These are phyloP conservation scores for Diplodus sargus DNA, from an alignment of 2,797 vertebrate genomes.

Conservation along the genomic window DNA sequence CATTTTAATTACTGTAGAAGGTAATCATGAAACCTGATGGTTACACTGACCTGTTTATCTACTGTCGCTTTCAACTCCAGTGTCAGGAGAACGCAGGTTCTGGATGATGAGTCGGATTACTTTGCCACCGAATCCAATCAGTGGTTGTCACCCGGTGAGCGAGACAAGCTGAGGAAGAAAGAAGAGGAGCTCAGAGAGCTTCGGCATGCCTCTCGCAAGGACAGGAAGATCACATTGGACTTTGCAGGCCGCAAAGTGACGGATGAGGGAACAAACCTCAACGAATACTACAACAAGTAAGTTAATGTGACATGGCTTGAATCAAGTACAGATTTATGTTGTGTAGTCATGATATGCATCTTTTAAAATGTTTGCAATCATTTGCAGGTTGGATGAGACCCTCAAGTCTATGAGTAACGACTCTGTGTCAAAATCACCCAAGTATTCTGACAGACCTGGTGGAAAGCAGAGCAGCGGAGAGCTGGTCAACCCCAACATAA, in stretches of 20 bases:
- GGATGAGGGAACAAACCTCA: conserved; percentile 87
- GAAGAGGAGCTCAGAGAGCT: conserved; percentile 93
- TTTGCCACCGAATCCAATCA: conserved; percentile 96
- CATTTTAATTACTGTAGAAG: not conserved
- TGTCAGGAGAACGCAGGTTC: conserved; percentile 93
- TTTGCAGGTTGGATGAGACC: conserved; percentile 91
- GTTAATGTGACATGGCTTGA: not conserved
- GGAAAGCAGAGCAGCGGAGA: conserved; percentile 77
- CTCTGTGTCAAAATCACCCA: conserved; percentile 68
- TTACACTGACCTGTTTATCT: not conserved
- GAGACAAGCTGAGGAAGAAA: conserved; percentile 88
- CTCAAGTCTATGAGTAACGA: conserved; percentile 86
- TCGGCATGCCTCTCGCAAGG: conserved; percentile 90
- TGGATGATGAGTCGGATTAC: conserved; percentile 98
- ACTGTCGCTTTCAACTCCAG: conserved; percentile 74
- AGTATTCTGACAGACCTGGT: conserved; percentile 55
- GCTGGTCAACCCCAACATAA: conserved; percentile 92
- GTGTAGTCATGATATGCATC: not conserved
- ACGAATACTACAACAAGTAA: conserved; percentile 90
- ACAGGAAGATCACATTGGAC: conserved; percentile 93
- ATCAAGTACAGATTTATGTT: not conserved
- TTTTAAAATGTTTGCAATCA: not conserved
- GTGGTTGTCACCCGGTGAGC: conserved; percentile 93
- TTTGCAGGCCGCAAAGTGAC: conserved; percentile 94
- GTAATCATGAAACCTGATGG: not conserved